Base-by-base conservation (phyloP, 1,140 invertebrate species). In the Procambarus virginalis region DNA sequence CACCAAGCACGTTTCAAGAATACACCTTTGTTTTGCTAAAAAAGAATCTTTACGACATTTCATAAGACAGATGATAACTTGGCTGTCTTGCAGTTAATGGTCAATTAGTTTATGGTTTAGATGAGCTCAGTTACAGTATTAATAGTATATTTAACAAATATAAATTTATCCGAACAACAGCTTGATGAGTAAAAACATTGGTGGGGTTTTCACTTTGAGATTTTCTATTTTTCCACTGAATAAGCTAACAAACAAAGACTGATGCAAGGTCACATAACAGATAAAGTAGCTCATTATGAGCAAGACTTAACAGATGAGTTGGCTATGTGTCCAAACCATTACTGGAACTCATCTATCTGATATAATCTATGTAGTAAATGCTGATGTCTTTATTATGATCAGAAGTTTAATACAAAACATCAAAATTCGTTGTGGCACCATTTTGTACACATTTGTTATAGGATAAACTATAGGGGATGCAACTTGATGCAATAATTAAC, bases 361-460 rank as follows among this genome's bases (percentile, higher is more conserved):
- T 22, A 80, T 55, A 55, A 22, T 55, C 49, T 80, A 58, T 58
- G 49, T 58, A 20, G 60, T 80, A 80, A 80, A 58, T 80, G 48
- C 45, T 81, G 76, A 80, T 80, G 77, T 80, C 51, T 55, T 77
- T 86, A 49, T 79, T 79, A 48, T 51, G 51, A 45, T 86, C 49
- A 77, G 60, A 85, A 14, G 64, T 85, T 85, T 85, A 85, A 49
- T 85, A 58, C 68, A 58, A 85, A 46, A 75, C n/a, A 75, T 58
- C 64, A 78, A 79, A 79, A 87, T 68, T 79, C 64, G 51, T 46
- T 80, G 86, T 87, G 86, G 86, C 86, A 87, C 86, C 86, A 70
- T 87, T 87, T 87, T 87, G 86, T 87, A 87, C 86, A 87, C 77
- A 55, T 87, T 87, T 80, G 86, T 87, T 87, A 48, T 78, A 87